These are phyloP conservation scores for Drosophila meridionalis DNA, from an alignment of 2,888 invertebrate species.

Conservation along the genomic window DNA sequence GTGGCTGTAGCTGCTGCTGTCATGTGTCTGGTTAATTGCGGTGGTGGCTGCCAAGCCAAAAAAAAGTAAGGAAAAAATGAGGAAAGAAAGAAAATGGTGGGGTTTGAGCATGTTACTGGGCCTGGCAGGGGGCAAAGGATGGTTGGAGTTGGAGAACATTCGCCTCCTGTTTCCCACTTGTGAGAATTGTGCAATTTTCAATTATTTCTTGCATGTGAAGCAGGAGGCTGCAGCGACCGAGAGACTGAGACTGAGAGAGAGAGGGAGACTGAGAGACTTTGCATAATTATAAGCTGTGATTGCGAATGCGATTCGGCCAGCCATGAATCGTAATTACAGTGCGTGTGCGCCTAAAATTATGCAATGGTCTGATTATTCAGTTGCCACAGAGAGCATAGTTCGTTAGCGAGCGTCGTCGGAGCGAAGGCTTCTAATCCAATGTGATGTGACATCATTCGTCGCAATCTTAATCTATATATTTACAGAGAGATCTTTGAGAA, in stretches of 20 bases:
- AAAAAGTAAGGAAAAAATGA: not conserved
- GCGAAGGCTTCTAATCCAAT: constrained; percentile 1
- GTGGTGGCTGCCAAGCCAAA: constrained; percentile 51
- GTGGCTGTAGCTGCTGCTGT: constrained; percentile 45
- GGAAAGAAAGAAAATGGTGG: not conserved
- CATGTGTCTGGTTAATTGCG: constrained; percentile 73
- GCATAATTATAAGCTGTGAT: constrained; percentile 80
- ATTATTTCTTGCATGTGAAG: constrained; percentile 68
- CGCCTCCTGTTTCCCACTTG: constrained; percentile 76
- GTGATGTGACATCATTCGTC: not conserved
- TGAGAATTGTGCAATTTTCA: constrained; percentile 84
- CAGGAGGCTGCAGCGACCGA: not conserved
- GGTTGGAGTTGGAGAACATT: not conserved
- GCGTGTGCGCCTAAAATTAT: constrained; percentile 70
- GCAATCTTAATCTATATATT: not conserved
- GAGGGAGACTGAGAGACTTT: constrained; percentile 46
- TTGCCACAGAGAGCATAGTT: constrained; percentile 26
- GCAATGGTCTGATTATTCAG: constrained; percentile 74
- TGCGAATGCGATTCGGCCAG: constrained; percentile 57
- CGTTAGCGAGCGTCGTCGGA: not conserved
- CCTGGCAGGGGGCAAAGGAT: not conserved
- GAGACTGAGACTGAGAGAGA: not conserved
- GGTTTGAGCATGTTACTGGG: not conserved
- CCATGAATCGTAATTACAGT: constrained; percentile 71
- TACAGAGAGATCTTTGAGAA: not conserved